phyloP scores from a whole-genome alignment of 2,113 vertebrate genomes.

The Petaurus breviceps region DNA sequence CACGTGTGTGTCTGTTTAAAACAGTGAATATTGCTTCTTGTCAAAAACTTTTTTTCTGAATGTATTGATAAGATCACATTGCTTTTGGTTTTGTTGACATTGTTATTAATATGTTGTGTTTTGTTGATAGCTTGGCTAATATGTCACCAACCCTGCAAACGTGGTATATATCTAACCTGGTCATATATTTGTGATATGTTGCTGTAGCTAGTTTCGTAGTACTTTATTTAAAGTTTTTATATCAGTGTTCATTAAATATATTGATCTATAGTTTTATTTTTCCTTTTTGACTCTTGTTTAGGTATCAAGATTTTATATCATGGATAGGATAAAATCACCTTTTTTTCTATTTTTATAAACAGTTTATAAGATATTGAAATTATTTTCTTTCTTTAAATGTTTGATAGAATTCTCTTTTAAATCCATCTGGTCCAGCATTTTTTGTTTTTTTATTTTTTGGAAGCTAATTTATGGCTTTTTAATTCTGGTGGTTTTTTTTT shows the following conservation, averaged over 20 bases:
- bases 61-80: background rate
- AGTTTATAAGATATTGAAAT: background rate
- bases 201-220: background rate
- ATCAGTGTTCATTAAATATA: background rate
- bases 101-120: background rate
- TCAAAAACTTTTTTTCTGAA: background rate
- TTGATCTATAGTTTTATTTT: background rate
- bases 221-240: background rate
- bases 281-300: background rate
- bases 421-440: background rate
- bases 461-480: background rate
- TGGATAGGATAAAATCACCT: background rate
- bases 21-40: background rate
- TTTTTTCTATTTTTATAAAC: background rate
- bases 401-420: background rate
- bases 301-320: background rate
- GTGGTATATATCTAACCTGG: background rate
- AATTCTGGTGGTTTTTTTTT: background rate
- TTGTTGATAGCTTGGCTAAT: background rate
- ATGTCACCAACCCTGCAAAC: background rate
- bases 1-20: background rate
- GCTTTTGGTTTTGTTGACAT: background rate
- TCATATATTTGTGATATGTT: background rate
- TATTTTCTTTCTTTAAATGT: background rate
- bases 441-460: background rate